A percentile compares a stretch with the other conserved stretches of the same genome.
phyloP scores from a whole-genome alignment of 2,888 invertebrate genomes.

The Ophioninae sp. region DNA sequence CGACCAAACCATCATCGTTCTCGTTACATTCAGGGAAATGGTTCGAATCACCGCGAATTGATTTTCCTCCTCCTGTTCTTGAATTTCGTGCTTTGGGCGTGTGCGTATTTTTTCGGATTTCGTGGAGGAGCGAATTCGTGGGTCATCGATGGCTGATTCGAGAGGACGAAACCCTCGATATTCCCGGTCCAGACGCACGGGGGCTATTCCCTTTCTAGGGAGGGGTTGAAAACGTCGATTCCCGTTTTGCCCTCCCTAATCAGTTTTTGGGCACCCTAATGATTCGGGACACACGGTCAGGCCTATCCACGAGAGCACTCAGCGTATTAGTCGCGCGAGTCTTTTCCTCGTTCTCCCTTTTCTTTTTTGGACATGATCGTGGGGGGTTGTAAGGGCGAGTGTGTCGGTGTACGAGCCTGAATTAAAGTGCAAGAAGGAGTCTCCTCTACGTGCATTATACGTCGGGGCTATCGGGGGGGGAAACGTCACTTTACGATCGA shows the following conservation, averaged over 20 bases:
- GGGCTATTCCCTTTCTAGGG: background rate
- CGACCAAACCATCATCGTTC: too few relatives aligned
- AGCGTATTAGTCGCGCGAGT: conserved; percentile 10
- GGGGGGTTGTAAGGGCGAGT: background rate
- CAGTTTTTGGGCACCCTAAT: conserved; percentile 78
- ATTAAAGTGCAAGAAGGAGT: background rate
- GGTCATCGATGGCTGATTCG: background rate
- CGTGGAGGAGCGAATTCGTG: background rate
- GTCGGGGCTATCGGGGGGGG: background rate
- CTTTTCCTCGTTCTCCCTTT: background rate
- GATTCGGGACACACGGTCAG: conserved; percentile 68
- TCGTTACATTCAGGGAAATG: too few relatives aligned
- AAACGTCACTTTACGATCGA: conserved; percentile 38
- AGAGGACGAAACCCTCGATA: background rate
- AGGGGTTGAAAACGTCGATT: conserved; percentile 10
- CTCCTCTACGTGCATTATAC: background rate
- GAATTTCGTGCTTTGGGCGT: too few relatives aligned
- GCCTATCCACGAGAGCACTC: conserved; percentile 10
- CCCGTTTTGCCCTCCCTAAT: conserved; percentile 71
- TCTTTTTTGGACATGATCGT: background rate
- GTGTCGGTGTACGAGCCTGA: background rate
- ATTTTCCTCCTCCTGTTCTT: too few relatives aligned
- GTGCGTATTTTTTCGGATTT: too few relatives aligned
- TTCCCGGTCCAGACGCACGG: background rate
- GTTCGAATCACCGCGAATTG: too few relatives aligned